Evolutionary conservation across 1,140 invertebrate genomes (phyloP).

Genomic region (Geopemphigus sp.): DNA sequence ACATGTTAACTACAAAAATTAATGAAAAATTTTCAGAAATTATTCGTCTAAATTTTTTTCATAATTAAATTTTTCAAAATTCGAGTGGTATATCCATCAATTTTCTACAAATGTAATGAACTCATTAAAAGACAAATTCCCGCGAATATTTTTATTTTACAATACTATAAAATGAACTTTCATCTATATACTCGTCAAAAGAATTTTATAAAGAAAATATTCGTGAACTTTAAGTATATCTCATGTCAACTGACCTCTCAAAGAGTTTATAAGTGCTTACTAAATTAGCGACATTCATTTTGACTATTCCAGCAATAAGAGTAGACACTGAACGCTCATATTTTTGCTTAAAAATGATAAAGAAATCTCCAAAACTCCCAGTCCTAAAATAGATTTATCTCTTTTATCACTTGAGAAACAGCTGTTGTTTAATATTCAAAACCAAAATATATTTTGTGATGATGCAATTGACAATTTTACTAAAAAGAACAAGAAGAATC

Average conservation of each 20-base stretch:
- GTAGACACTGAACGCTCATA: slow-evolving; percentile 28
- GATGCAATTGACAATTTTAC: not conserved
- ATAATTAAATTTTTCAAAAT: slow-evolving; percentile 29
- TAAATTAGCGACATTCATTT: slow-evolving; percentile 12
- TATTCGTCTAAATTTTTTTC: slow-evolving; percentile 20
- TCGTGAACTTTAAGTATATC: not conserved
- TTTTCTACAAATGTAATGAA: slow-evolving; percentile 35
- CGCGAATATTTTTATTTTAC: slow-evolving; percentile 38
- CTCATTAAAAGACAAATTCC: too few relatives aligned
- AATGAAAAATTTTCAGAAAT: slow-evolving; percentile 26
- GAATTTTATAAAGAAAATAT: slow-evolving; percentile 13
- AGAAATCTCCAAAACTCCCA: slow-evolving; percentile 28
- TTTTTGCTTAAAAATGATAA: slow-evolving; percentile 40
- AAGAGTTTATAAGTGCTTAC: not conserved
- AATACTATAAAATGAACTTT: slow-evolving; percentile 27
- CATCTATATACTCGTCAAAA: slow-evolving; percentile 8
- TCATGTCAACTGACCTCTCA: not conserved
- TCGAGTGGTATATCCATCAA: slow-evolving; percentile 12
- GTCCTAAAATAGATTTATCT: slow-evolving; percentile 38
- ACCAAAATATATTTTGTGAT: slow-evolving; percentile 19
- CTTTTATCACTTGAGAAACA: slow-evolving; percentile 25
- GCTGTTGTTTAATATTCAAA: slow-evolving; percentile 18
- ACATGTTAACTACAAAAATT: slow-evolving; percentile 10
- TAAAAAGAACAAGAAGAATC: slow-evolving; percentile 31
- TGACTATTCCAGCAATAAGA: slow-evolving; percentile 33